Evolutionary conservation across 1,140 invertebrate species (phyloP), one percentile per base, ranked within the genome.

Genomic region (Leptopilina boulardi): DNA sequence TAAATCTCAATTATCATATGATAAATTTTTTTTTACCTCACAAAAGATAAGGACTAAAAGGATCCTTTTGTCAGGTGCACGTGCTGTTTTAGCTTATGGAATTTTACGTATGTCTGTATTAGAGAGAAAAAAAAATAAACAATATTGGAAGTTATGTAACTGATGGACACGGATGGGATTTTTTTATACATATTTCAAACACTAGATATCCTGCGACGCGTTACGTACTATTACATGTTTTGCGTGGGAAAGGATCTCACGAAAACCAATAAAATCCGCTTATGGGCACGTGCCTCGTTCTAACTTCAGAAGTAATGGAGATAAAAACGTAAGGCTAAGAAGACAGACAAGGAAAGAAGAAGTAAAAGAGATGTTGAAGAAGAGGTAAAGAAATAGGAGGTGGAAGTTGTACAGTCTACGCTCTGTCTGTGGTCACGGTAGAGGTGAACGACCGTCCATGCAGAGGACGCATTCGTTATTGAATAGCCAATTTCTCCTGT

Each of bases 381-480:
- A 51, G 71, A 80, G 23, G 51, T 13, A 34, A 71, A 74, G 51
- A 66, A 72, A 70, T 38, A 79, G 59, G 75, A 83, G 47, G 78
- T 82, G 81, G 84, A 83, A 84, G 85, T 84, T 77, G 77, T 80
- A 82, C 83, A 85, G 84, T 88, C 87, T 88, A 84, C 85, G 78
- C 73, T 85, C 82, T 80, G 86, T 88, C 87, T 88, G 86, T 85
- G 79, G 80, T 79, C 75, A 80, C 75, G 75, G 77, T 74, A 79
- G 75, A 79, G 87, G 86, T 87, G 85, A 87, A 87, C 79, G 86
- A 81, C 86, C 87, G 87, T 85, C 81, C 86, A 73, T 83, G 84
- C 81, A 81, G 85, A 86, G 85, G 85, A 87, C 86, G 85, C 77
- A 41, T 38, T 73, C 80, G 74, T 30, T 76, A 42, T 51, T 74